Percentiles rank a stretch among this genome's conserved stretches.
Conservation (phyloP, 2,888 invertebrate genomes). For the Pyrochroa serraticornis region DNA sequence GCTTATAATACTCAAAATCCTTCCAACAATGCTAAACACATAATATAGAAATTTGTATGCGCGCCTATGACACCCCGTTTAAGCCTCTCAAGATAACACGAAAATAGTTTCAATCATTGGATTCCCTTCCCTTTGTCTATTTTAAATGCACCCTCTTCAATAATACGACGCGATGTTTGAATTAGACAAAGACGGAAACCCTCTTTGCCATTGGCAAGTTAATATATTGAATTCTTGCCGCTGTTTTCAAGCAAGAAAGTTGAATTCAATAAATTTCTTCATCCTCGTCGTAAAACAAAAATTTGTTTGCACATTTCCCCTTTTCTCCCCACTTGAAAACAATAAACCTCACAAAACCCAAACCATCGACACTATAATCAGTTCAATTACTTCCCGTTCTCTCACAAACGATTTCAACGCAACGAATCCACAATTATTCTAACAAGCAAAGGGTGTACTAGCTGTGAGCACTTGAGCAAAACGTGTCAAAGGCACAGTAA, state of each 20-base stretch:
- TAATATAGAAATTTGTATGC: constrained; percentile 2
- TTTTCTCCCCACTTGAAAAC: neutral
- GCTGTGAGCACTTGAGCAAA: constrained; percentile 23
- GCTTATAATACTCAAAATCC: too few species aligned
- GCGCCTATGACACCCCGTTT: constrained; percentile 15
- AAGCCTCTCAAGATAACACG: constrained; percentile 12
- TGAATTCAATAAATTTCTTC: too few species aligned
- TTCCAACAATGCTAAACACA: constrained; percentile 2
- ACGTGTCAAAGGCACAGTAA: constrained; percentile 22
- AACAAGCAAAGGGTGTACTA: constrained; percentile 17
- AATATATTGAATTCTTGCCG: constrained; percentile 2
- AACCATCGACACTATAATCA: constrained; percentile 19
- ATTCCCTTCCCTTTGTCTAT: constrained; percentile 20
- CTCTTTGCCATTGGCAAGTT: constrained; percentile 4
- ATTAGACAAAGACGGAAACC: constrained; percentile 1
- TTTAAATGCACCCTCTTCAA: constrained; percentile 26
- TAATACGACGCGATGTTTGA: constrained; percentile 1
- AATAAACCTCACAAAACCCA: constrained; percentile 4
- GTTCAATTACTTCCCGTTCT: constrained; percentile 16
- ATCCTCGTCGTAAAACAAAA: neutral
- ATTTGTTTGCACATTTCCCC: constrained; percentile 10
- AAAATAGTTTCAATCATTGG: constrained; percentile 19
- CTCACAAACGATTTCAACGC: neutral
- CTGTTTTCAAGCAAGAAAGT: too few species aligned
- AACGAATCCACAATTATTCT: constrained; percentile 18